phyloP scores from a whole-genome alignment of 2,113 vertebrate species.

The Neodontobutis hainanensis region DNA sequence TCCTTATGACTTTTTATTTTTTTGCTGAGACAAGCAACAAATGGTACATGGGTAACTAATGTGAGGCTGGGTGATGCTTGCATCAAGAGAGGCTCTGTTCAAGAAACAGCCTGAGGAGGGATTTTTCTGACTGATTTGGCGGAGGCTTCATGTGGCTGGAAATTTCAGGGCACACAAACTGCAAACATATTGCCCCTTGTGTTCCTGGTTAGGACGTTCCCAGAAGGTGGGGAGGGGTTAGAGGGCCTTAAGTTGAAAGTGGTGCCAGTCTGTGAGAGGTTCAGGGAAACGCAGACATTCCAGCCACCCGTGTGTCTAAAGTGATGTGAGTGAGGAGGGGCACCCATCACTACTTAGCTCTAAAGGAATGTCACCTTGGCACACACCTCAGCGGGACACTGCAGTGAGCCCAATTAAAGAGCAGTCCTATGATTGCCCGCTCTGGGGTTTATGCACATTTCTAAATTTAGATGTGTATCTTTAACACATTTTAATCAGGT shows the following conservation, averaged over 20 bases:
- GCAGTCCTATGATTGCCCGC: conserved; percentile 6
- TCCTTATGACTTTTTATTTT: conserved; percentile 10
- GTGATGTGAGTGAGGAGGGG: conserved; percentile 4
- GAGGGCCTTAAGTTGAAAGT: conserved; percentile 40
- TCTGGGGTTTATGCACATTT: neutral
- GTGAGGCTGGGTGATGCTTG: neutral
- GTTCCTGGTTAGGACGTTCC: conserved; percentile 47
- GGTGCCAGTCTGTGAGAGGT: conserved; percentile 73
- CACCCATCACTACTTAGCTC: conserved; percentile 58
- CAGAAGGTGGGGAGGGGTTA: conserved; percentile 34
- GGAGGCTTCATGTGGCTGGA: conserved; percentile 38
- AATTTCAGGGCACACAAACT: conserved; percentile 5
- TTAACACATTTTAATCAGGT: conserved; percentile 18
- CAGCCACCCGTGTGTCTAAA: conserved; percentile 41
- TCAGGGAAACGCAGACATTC: conserved; percentile 65
- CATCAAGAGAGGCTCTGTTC: conserved; percentile 8
- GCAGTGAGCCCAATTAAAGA: conserved; percentile 9
- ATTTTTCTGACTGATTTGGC: conserved; percentile 15
- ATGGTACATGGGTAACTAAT: neutral
- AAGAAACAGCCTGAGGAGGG: conserved; percentile 28
- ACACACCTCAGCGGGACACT: conserved; percentile 37
- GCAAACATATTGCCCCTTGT: conserved; percentile 21
- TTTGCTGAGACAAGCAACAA: neutral
- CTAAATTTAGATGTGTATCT: conserved; percentile 17
- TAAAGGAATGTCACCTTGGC: conserved; percentile 64